Percentiles rank a stretch among this genome's conserved stretches.
These are phyloP conservation scores for Hormiphora californensis DNA, from an alignment of 37 sponge, comb jelly and placozoan species.

Conservation along the genomic window DNA sequence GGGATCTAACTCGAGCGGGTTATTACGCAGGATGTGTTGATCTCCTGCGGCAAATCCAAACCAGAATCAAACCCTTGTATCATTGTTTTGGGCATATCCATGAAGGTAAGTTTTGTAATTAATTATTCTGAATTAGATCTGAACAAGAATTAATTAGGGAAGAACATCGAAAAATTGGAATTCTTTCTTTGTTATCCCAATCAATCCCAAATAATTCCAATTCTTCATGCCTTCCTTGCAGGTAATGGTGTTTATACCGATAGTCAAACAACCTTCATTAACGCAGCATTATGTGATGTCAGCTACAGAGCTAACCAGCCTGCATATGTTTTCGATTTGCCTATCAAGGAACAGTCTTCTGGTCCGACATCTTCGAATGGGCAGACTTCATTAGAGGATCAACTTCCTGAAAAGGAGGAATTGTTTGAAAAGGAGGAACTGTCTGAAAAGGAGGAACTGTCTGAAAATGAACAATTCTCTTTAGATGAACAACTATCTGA, in stretches of 20 bases:
- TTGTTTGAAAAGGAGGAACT: background rate
- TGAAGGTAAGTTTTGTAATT: conserved; percentile 58
- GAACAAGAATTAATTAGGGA: too few relatives aligned
- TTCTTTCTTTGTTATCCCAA: too few relatives aligned
- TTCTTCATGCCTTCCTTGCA: conserved; percentile 11
- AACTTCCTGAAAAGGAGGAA: too few relatives aligned
- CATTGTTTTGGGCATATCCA: conserved; percentile 76
- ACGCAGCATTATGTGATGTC: conserved; percentile 59
- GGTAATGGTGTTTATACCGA: conserved; percentile 63
- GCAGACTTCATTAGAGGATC: too few relatives aligned
- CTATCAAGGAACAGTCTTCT: too few relatives aligned
- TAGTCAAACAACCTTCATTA: conserved; percentile 56
- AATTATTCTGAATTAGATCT: background rate
- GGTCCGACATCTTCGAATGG: too few relatives aligned
- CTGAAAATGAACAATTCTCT: background rate
- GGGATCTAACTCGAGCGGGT: conserved; percentile 50
- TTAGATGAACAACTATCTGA: too few relatives aligned
- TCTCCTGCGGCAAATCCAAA: conserved; percentile 57
- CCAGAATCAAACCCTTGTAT: conserved; percentile 60
- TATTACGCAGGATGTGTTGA: conserved; percentile 65
- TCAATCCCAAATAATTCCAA: too few relatives aligned
- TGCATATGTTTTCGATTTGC: conserved; percentile 64
- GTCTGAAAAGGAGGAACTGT: background rate
- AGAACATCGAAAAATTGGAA: too few relatives aligned
- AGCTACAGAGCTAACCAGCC: conserved; percentile 51